These are phyloP conservation scores for Dascillus cervinus DNA, from an alignment of 2,888 invertebrate genomes.

Conservation along the genomic window DNA sequence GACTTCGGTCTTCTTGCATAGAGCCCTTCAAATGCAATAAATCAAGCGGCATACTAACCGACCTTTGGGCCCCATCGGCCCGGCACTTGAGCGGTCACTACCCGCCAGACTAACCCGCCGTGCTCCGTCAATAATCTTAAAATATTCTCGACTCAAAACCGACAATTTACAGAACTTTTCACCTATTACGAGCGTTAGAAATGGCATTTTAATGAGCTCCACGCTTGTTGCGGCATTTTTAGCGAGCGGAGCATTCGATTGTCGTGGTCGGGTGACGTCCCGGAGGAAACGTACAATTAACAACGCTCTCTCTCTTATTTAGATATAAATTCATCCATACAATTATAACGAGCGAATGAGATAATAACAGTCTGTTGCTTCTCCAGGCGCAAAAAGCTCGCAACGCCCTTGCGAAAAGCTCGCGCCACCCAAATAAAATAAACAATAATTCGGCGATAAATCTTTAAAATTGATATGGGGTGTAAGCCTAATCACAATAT, in stretches of 20 bases:
- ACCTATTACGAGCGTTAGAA: conserved; percentile 14
- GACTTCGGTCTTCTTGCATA: too few relatives aligned
- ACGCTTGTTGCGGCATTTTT: neutral
- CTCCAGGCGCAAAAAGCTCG: conserved; percentile 13
- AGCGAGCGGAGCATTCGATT: conserved; percentile 4
- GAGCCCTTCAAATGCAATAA: too few relatives aligned
- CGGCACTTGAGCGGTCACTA: conserved; percentile 29
- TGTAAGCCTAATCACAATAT: conserved; percentile 38
- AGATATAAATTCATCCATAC: conserved; percentile 11
- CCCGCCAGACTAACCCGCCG: conserved; percentile 16
- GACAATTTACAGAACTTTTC: conserved; percentile 5
- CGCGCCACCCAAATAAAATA: conserved; percentile 21
- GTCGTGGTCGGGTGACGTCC: too few relatives aligned
- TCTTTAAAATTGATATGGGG: conserved; percentile 38
- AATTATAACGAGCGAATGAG: conserved; percentile 16
- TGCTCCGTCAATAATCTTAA: conserved; percentile 6
- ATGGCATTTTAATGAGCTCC: conserved; percentile 16
- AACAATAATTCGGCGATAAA: conserved; percentile 25
- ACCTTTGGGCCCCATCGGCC: conserved; percentile 27
- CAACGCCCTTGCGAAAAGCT: conserved; percentile 18
- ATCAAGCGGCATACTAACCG: conserved; percentile 29
- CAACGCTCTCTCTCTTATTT: conserved; percentile 12
- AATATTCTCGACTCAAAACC: conserved; percentile 6
- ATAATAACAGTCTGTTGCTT: conserved; percentile 22
- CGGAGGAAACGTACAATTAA: conserved; percentile 5